Percentiles rank a stretch among this genome's conserved stretches.
Evolutionary conservation across 2,888 invertebrate genomes (phyloP).

Genomic region (Pristionchus fissidentatus): DNA sequence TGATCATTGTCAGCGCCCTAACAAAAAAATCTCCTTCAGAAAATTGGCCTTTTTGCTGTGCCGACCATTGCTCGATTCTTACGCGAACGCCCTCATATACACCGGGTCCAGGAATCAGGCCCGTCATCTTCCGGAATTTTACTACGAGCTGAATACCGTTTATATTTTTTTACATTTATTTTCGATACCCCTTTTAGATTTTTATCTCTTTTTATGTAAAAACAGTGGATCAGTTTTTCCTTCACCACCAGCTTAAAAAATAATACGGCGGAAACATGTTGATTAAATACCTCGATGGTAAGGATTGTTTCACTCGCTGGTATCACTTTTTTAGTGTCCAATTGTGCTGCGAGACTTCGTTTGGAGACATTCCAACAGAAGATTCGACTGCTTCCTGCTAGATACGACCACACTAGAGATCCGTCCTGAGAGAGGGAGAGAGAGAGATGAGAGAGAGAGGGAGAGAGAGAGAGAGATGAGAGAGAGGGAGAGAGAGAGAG

Average conservation of each 20-base stretch:
- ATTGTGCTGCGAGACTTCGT: slow-evolving; percentile 52
- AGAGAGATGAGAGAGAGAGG: not conserved
- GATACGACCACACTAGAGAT: slow-evolving; percentile 28
- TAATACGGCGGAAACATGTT: slow-evolving; percentile 79
- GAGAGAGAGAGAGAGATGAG: not conserved
- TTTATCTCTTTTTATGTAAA: not conserved
- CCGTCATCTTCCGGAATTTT: too few relatives aligned
- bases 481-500: not conserved
- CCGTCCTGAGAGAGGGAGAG: slow-evolving; percentile 42
- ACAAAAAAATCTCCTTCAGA: too few relatives aligned
- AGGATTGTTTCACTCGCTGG: slow-evolving; percentile 88
- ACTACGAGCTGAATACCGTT: too few relatives aligned
- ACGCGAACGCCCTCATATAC: too few relatives aligned
- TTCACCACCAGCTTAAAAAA: not conserved
- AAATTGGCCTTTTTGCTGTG: too few relatives aligned
- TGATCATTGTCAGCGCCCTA: too few relatives aligned
- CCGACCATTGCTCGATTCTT: too few relatives aligned
- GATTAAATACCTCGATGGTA: slow-evolving; percentile 90
- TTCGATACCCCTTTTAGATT: not conserved
- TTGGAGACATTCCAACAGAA: slow-evolving; percentile 62
- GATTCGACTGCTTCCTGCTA: slow-evolving; percentile 50
- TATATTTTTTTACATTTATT: too few relatives aligned
- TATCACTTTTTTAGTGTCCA: slow-evolving; percentile 64
- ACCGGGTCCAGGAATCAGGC: too few relatives aligned
- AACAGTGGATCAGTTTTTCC: too few relatives aligned